A percentile compares a stretch with the other conserved stretches of the same genome.
phyloP scores from a whole-genome alignment of 2,113 vertebrate genomes.

The Morone chrysops region DNA sequence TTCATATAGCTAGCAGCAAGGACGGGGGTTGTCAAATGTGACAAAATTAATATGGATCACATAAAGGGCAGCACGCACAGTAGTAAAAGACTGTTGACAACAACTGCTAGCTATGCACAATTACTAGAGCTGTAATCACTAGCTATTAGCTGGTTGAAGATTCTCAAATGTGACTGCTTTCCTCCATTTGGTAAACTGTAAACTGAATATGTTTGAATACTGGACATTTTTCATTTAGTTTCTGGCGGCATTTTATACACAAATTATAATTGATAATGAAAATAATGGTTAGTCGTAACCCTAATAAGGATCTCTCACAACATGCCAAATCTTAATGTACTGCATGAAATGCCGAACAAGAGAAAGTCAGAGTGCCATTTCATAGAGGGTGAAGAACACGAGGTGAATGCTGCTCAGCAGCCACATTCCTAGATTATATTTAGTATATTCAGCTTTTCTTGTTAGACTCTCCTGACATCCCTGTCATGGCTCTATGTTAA shows the following conservation, averaged over 20 bases:
- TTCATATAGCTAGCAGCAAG: background rate
- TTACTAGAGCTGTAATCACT: background rate
- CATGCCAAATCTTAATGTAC: background rate
- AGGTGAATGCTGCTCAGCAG: slow-evolving; percentile 9
- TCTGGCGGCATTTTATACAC: background rate
- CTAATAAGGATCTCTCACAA: background rate
- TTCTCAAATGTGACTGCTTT: background rate
- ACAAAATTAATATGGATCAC: background rate
- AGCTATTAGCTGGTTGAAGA: background rate
- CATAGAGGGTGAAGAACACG: background rate
- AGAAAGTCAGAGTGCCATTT: slow-evolving; percentile 6
- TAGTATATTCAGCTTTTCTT: slow-evolving; percentile 14
- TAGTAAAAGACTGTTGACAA: background rate
- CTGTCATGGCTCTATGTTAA: slow-evolving; percentile 13
- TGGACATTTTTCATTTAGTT: background rate
- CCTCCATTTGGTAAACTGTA: background rate
- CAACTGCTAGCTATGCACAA: background rate
- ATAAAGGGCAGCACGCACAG: background rate
- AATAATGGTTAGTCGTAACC: background rate
- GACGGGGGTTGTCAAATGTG: background rate
- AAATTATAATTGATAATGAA: background rate
- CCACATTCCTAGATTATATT: slow-evolving; percentile 28
- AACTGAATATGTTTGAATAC: background rate
- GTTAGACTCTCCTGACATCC: slow-evolving; percentile 36
- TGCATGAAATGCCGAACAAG: background rate